Evolutionary conservation across 2,797 vertebrate genomes (phyloP).

Genomic region (Margarornis squamiger): DNA sequence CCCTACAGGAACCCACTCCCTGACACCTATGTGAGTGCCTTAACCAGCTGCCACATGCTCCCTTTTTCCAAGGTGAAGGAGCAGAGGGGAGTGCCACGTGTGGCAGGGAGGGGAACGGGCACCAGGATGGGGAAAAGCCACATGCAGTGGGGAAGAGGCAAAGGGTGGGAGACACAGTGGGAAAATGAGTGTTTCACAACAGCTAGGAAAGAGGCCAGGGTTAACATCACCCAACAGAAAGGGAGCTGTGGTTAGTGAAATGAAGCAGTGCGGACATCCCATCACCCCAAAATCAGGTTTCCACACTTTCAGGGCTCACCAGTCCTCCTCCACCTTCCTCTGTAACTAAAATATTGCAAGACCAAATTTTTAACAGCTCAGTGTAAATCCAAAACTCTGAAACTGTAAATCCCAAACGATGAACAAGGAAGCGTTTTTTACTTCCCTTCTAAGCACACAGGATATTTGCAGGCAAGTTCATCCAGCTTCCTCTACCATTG

Average conservation of each 20-base stretch:
- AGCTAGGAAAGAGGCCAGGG: background rate
- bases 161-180: background rate
- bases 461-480: background rate
- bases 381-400: background rate
- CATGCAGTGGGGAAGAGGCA: background rate
- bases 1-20: background rate
- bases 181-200: background rate
- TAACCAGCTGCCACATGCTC: background rate
- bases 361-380: background rate
- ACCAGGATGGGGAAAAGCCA: background rate
- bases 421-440: background rate
- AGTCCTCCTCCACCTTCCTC: background rate
- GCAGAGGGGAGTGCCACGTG: accelerated
- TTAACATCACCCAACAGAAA: background rate
- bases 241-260: background rate
- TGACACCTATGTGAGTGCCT: background rate
- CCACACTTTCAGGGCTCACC: background rate
- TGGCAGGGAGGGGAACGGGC: background rate
- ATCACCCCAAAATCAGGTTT: background rate
- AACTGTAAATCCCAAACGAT: background rate
- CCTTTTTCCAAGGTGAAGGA: background rate
- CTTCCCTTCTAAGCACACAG: background rate
- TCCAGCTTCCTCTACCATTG: background rate
- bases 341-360: background rate
- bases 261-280: accelerated